Percentiles rank a stretch among this genome's conserved stretches.
phyloP scores from a whole-genome alignment of 2,888 invertebrate genomes.

The Rapana venosa region DNA sequence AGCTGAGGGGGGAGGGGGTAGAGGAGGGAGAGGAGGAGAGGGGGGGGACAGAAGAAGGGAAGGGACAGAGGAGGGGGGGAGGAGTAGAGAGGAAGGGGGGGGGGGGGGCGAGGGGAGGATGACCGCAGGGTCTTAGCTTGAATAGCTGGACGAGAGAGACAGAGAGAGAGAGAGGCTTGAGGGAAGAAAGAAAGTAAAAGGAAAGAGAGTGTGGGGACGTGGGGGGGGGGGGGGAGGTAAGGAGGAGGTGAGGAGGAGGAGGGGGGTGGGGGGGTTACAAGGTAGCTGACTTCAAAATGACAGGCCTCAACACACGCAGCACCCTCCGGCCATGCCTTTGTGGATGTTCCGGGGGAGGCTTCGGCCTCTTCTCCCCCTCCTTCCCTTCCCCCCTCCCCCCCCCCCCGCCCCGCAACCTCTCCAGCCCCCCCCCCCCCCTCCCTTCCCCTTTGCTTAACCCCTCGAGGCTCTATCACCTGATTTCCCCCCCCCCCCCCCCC shows the following conservation, averaged over 20 bases:
- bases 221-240: too few relatives aligned
- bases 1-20: neutral
- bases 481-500: neutral
- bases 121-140: too few relatives aligned
- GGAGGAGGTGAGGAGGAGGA: too few relatives aligned
- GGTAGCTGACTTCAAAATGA: slow-evolving; percentile 26
- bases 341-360: slow-evolving; percentile 2
- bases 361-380: neutral
- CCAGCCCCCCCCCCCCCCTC: neutral
- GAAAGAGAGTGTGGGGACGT: too few relatives aligned
- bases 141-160: too few relatives aligned
- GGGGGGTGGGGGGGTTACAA: slow-evolving; percentile 15
- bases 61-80: slow-evolving; percentile 25
- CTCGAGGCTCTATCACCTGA: neutral
- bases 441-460: neutral
- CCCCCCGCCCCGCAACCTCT: neutral
- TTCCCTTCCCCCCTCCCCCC: neutral
- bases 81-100: neutral
- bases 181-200: too few relatives aligned
- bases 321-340: slow-evolving; percentile 18
- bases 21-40: neutral
- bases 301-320: slow-evolving; percentile 20
- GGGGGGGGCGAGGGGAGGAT: neutral
- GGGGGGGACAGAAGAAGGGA: neutral
- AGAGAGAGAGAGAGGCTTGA: too few relatives aligned